Evolutionary conservation across 2,113 vertebrate genomes (phyloP).

Genomic region (Lophura nycthemera): DNA sequence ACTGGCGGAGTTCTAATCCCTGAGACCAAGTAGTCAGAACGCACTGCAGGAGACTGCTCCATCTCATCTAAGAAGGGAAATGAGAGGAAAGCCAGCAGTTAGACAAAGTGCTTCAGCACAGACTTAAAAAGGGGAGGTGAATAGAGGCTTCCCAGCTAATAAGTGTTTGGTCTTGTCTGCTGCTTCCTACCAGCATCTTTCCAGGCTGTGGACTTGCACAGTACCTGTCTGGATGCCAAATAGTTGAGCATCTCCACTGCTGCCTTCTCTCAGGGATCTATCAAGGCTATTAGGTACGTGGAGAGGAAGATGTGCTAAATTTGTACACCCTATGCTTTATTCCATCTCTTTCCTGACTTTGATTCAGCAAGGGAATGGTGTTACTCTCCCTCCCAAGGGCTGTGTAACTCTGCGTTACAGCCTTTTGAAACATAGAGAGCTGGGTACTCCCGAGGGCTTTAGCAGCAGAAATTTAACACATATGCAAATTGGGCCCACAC

Average conservation of each 20-base stretch:
- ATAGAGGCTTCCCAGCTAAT: neutral
- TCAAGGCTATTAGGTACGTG: neutral
- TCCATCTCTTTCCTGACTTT: neutral
- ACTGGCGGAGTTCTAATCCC: conserved; percentile 92
- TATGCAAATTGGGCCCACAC: neutral
- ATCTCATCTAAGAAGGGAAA: conserved; percentile 84
- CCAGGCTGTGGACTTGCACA: neutral
- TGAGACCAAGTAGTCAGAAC: conserved; percentile 89
- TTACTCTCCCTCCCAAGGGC: neutral
- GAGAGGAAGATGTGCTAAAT: neutral
- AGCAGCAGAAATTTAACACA: neutral
- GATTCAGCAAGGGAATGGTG: neutral
- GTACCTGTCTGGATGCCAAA: neutral
- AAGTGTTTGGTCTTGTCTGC: neutral
- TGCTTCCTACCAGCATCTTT: neutral
- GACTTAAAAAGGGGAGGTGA: neutral
- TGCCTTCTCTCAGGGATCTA: neutral
- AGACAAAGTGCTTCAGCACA: neutral
- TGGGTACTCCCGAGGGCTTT: neutral
- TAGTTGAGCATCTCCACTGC: neutral
- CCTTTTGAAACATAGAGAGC: neutral
- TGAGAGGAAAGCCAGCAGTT: neutral
- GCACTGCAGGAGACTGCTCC: conserved; percentile 88
- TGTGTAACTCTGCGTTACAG: neutral
- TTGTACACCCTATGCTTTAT: neutral